phyloP scores from a whole-genome alignment of 1,140 invertebrate species.

The Akabosia matsudoensis region DNA sequence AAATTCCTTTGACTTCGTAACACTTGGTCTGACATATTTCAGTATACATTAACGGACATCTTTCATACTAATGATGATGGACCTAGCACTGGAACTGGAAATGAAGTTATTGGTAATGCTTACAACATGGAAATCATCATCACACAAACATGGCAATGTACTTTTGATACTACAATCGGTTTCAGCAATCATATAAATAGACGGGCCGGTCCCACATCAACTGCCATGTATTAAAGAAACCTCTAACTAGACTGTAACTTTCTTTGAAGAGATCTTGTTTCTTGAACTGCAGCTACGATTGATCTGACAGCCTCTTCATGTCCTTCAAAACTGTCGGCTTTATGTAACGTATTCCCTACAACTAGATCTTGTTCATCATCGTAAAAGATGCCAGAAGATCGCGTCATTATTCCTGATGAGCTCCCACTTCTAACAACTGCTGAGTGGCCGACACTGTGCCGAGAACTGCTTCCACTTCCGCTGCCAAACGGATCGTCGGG shows the following conservation, averaged over 20 bases:
- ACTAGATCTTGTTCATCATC: conserved; percentile 37
- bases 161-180: too few species aligned
- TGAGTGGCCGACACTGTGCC: not conserved
- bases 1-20: too few species aligned
- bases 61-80: too few species aligned
- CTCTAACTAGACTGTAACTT: conserved; percentile 46
- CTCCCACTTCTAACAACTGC: not conserved
- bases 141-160: too few species aligned
- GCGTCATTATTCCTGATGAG: conserved; percentile 21
- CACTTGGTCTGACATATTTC: too few species aligned
- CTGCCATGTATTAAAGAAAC: too few species aligned
- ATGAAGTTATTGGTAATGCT: too few species aligned
- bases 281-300: conserved; percentile 66
- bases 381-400: conserved; percentile 23
- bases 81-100: too few species aligned
- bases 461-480: conserved; percentile 5
- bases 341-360: conserved; percentile 54
- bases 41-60: too few species aligned
- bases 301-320: conserved; percentile 70
- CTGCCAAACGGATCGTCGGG: conserved; percentile 37
- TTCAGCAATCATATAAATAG: too few species aligned
- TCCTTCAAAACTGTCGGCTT: conserved; percentile 66
- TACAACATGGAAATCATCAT: too few species aligned
- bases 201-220: too few species aligned
- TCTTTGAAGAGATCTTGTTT: conserved; percentile 57